Base-by-base conservation (phyloP, 2,888 invertebrate genomes). In the Eustalomyia histrio region DNA sequence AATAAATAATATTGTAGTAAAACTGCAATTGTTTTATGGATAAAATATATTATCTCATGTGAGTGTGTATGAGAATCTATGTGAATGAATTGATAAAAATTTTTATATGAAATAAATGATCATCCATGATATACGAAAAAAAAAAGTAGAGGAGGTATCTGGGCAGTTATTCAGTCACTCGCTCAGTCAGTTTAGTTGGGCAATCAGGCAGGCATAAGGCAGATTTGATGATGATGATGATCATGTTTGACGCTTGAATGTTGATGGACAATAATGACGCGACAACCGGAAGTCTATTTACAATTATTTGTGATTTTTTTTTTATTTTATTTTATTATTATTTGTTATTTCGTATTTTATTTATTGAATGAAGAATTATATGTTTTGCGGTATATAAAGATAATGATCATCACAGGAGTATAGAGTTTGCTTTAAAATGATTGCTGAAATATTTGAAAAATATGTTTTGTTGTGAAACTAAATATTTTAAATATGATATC, bases 241-340 rank as follows among this genome's bases (percentile, higher is more conserved):
- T 69, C 55, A 60, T 64, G 53, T 73, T 76, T 60, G 58, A 73
- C 67, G 57, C 67, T 79, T 79, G 57, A 57, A 71, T 58, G 29
- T 69, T 76, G 88, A 88, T 88, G 87, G 88, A 88, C 86, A 87
- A 88, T 88, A 88, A 88, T 88, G 88, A 87, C 87, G 88, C 88
- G 87, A 87, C 88, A 88, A 88, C 88, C 88, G 88, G 88, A 88
- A 88, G 88, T 88, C 86, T 81, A 81, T 78, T 78, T 81, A 78
- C 83, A 79, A 79, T 80, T 80, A 79, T 79, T 83, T 80, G 81
- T 82, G 74, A 58, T 52, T 63, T 71, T 61, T 69, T 65, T 39
- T 68, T 14, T 21, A 50, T 39, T 5, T 64, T 52, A 78, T 67
- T 72, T 73, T 78, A 78, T 72, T 67, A 50, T 67, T 29, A 39